These are phyloP conservation scores for Hyaena hyaena DNA, from an alignment of 2,113 vertebrate species.

Conservation along the genomic window DNA sequence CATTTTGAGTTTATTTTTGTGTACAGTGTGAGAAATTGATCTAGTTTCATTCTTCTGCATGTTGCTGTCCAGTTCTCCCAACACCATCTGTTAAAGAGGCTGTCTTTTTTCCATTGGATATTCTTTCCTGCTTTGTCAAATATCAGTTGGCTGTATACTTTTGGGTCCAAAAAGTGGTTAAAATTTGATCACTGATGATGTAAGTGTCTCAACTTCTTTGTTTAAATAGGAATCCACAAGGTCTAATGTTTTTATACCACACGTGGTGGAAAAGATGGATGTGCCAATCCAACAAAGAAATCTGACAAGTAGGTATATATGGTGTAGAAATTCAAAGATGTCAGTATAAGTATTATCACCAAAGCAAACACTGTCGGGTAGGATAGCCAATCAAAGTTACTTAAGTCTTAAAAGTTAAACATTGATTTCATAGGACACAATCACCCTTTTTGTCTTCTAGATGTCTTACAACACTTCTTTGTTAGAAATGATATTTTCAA, in stretches of 20 bases:
- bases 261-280: background rate
- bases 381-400: background rate
- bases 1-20: too few relatives aligned
- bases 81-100: too few relatives aligned
- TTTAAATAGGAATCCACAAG: background rate
- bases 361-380: background rate
- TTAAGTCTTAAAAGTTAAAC: background rate
- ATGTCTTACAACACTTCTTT: background rate
- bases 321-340: background rate
- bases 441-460: background rate
- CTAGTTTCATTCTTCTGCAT: too few relatives aligned
- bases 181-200: background rate
- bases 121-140: too few relatives aligned
- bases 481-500: conserved; percentile 30
- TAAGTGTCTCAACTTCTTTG: background rate
- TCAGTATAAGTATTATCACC: background rate
- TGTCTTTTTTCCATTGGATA: too few relatives aligned
- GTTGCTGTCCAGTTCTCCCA: too few relatives aligned
- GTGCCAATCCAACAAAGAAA: background rate
- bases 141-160: too few relatives aligned
- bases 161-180: background rate
- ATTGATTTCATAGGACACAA: background rate
- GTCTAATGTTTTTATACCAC: background rate
- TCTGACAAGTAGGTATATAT: background rate
- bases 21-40: too few relatives aligned